These are phyloP conservation scores for Hycleus phaleratus DNA, from an alignment of 1,140 invertebrate species.

Conservation along the genomic window DNA sequence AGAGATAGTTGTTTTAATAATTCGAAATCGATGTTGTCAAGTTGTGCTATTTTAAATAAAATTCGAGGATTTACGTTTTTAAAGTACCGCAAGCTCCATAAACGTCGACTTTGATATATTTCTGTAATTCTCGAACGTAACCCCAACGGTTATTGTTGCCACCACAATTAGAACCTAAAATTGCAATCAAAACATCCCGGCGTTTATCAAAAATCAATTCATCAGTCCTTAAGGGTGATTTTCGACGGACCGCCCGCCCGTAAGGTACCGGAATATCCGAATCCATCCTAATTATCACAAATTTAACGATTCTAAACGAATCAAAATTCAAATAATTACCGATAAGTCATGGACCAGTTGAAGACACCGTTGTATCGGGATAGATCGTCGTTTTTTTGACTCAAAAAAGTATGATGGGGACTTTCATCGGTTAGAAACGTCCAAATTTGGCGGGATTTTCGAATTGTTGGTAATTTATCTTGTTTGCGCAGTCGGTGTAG, in stretches of 20 bases:
- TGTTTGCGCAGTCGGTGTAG: constrained; percentile 43
- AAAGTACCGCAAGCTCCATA: constrained; percentile 48
- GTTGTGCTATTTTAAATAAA: too few species aligned
- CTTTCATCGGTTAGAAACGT: constrained; percentile 56
- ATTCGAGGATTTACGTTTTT: constrained; percentile 19
- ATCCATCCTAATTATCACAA: constrained; percentile 44
- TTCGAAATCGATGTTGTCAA: too few species aligned
- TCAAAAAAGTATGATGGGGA: constrained; percentile 47
- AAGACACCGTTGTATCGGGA: constrained; percentile 51
- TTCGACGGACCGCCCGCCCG: constrained; percentile 46
- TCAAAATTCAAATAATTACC: constrained; percentile 32
- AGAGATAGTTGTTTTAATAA: too few species aligned
- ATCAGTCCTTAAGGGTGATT: constrained; percentile 11
- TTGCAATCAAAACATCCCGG: constrained; percentile 45
- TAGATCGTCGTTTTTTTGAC: constrained; percentile 32
- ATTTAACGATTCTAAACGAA: not conserved
- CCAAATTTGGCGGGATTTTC: constrained; percentile 48
- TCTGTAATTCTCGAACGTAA: constrained; percentile 50
- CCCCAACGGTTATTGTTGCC: constrained; percentile 48
- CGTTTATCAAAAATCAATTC: constrained; percentile 20
- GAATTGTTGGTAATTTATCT: constrained; percentile 37
- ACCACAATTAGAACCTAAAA: constrained; percentile 58
- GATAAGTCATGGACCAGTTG: constrained; percentile 73
- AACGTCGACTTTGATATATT: constrained; percentile 49
- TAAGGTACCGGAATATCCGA: constrained; percentile 64